These are phyloP conservation scores for Pelecanus crispus DNA, from an alignment of 2,113 vertebrate genomes.

Conservation along the genomic window DNA sequence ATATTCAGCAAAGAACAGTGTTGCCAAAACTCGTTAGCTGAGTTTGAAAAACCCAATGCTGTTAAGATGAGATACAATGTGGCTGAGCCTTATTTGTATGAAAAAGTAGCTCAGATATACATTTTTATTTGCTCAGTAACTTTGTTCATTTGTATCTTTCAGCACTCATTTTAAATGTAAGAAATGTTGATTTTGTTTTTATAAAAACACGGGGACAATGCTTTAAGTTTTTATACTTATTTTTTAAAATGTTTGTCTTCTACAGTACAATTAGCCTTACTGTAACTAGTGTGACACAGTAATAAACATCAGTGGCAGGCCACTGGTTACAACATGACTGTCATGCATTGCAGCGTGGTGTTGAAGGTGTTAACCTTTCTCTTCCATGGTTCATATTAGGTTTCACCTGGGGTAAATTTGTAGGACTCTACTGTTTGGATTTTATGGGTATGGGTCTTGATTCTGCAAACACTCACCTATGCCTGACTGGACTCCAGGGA, in stretches of 20 bases:
- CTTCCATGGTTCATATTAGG: constrained; percentile 38
- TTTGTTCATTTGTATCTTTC: constrained; percentile 78
- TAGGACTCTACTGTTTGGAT: not conserved
- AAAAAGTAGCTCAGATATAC: constrained; percentile 75
- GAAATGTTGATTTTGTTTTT: constrained; percentile 77
- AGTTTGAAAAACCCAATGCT: constrained; percentile 70
- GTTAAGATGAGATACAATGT: constrained; percentile 65
- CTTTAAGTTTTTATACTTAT: constrained; percentile 86
- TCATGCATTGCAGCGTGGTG: constrained; percentile 66
- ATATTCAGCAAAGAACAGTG: constrained; percentile 96
- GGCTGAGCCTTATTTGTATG: constrained; percentile 79
- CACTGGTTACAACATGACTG: constrained; percentile 74
- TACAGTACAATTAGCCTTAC: constrained; percentile 77
- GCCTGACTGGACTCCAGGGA: not conserved
- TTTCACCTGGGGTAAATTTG: constrained; percentile 38
- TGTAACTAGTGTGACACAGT: constrained; percentile 74
- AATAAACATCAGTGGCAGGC: constrained; percentile 81
- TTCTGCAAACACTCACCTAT: not conserved
- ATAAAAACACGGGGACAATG: constrained; percentile 87
- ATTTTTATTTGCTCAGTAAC: constrained; percentile 78
- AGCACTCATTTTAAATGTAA: constrained; percentile 79
- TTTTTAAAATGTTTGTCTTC: constrained; percentile 74
- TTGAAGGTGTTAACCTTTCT: constrained; percentile 59
- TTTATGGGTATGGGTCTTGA: not conserved
- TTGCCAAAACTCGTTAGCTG: constrained; percentile 98